Base-by-base conservation (phyloP, 2,113 vertebrate genomes). In the Gadus macrocephalus region DNA sequence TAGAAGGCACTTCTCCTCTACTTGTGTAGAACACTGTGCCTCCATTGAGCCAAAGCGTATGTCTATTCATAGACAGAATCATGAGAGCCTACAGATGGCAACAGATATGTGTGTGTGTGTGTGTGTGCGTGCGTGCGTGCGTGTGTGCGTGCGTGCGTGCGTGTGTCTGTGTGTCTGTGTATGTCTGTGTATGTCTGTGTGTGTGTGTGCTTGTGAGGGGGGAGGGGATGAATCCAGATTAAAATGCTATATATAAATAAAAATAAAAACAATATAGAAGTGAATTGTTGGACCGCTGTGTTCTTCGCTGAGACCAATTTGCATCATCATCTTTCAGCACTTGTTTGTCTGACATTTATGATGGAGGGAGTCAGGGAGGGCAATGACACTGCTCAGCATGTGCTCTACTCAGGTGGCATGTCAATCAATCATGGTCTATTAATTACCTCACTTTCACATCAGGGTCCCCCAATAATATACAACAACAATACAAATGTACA, bases 291-390 rank as follows among this genome's bases (percentile, higher is more conserved):
- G 75, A 67, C 72, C 66, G 49, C 9, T 58, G 5, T 42, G 38
- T 76, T 71, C 74, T 78, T 67, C 69, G 70, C 77, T 77, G 75
- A 71, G 73, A 80, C 81, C 84, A 64, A 86, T 87, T 84, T 87
- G 66, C 19, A 67, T 84, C 78, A 71, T 64, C n/a, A 58, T 58
- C 69, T 76, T 73, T 49, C 75, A 75, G 78, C 62, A n/a, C 27
- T 67, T 70, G 66, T 86, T 76, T n/a, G 35, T 53, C 75, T 60
- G 72, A 71, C 78, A 76, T 78, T 68, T 58, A 6, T 17, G 69
- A 70, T 76, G 70, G 69, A 70, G 73, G 75, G 56, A 59, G 27
- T 63, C 27, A 15, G 27, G 31, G 63, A 6, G 2, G 64, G 62
- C 11, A 66, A 76, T 16, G 66, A 66, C 71, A 69, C 64, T 61